Percentiles rank a stretch among this genome's conserved stretches.
These are phyloP conservation scores for Ceramica pisi DNA, from an alignment of 2,888 invertebrate species.

Conservation along the genomic window DNA sequence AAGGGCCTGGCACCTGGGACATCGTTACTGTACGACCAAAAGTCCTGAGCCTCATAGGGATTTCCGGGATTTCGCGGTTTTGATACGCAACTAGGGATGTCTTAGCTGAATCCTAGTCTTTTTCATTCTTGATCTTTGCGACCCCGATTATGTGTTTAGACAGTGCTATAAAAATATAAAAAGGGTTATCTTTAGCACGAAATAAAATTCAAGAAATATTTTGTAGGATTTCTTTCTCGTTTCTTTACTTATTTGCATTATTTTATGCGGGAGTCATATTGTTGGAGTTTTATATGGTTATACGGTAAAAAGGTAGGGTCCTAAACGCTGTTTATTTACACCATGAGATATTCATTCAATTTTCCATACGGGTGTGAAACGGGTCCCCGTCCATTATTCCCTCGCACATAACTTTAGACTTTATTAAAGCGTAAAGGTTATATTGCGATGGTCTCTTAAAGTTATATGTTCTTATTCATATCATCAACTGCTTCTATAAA, in stretches of 20 bases:
- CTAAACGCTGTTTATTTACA: slow-evolving; percentile 57
- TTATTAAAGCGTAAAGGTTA: slow-evolving; percentile 53
- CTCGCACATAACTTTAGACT: slow-evolving; percentile 40
- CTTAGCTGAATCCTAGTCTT: slow-evolving; percentile 41
- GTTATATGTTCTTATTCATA: slow-evolving; percentile 47
- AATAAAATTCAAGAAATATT: slow-evolving; percentile 63
- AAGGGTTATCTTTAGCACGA: slow-evolving; percentile 36
- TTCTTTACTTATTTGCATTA: slow-evolving; percentile 60
- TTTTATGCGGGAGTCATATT: slow-evolving; percentile 60
- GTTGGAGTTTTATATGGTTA: slow-evolving; percentile 57
- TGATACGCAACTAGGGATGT: slow-evolving; percentile 63
- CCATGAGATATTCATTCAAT: slow-evolving; percentile 65
- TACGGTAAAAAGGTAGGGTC: slow-evolving; percentile 59
- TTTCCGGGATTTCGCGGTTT: slow-evolving; percentile 64
- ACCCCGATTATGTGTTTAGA: slow-evolving; percentile 62
- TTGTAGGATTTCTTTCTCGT: slow-evolving; percentile 49
- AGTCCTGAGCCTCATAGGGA: slow-evolving; percentile 61
- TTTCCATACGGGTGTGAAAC: slow-evolving; percentile 45
- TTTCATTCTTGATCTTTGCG: slow-evolving; percentile 58
- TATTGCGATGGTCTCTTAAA: slow-evolving; percentile 30
- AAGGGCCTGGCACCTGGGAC: slow-evolving; percentile 71
- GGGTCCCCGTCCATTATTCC: slow-evolving; percentile 41
- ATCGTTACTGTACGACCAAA: slow-evolving; percentile 63
- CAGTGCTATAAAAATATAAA: slow-evolving; percentile 60
- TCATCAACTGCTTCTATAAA: slow-evolving; percentile 8